These are phyloP conservation scores for Ptiloglossa arizonensis DNA, from an alignment of 1,140 invertebrate genomes.

Conservation along the genomic window DNA sequence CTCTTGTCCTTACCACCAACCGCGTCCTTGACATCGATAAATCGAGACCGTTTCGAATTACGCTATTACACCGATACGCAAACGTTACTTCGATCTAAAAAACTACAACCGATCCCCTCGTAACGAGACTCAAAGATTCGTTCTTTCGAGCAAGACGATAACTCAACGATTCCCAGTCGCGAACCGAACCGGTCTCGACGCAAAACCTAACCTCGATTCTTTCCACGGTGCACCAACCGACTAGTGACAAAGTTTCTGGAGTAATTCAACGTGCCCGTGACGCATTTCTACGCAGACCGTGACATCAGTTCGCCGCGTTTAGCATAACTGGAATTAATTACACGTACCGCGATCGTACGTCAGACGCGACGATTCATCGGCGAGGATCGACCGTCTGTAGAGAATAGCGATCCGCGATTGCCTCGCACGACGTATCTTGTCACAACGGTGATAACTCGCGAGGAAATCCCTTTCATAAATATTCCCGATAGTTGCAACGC, in stretches of 20 bases:
- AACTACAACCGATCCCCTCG: too few species aligned
- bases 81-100: too few species aligned
- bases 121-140: too few species aligned
- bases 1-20: too few species aligned
- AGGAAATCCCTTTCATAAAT: conserved; percentile 60
- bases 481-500: conserved; percentile 24
- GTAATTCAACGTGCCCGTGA: conserved; percentile 34
- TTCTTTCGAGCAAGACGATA: too few species aligned
- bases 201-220: too few species aligned
- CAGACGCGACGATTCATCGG: not conserved
- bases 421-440: conserved; percentile 1
- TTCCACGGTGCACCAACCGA: conserved; percentile 30
- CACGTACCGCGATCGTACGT: not conserved
- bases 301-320: conserved; percentile 52
- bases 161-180: too few species aligned
- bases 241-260: conserved; percentile 48
- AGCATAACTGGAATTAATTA: conserved; percentile 62
- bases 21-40: too few species aligned
- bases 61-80: too few species aligned
- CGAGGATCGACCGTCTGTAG: conserved; percentile 5
- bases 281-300: conserved; percentile 29
- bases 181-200: too few species aligned
- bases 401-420: conserved; percentile 22
- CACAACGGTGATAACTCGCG: conserved; percentile 36
- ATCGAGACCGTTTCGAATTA: too few species aligned